Evolutionary conservation across 1,140 invertebrate genomes (phyloP), one percentile per base, ranked within the genome.

Genomic region (Pygmarrhopalites habei): DNA sequence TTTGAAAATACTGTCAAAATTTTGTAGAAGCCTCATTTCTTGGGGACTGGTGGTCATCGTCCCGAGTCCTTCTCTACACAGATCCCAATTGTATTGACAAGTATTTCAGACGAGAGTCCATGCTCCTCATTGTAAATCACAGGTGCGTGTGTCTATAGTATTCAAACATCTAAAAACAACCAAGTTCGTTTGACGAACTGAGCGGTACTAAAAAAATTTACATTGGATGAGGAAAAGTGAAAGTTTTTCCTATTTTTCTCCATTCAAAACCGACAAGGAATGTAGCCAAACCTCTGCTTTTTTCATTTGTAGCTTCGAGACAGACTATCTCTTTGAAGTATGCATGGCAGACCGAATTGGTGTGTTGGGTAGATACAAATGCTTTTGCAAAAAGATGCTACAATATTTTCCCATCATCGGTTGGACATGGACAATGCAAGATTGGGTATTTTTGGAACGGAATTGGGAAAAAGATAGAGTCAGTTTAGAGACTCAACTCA

Each of bases 361-460:
- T 7, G 17, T 39, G 10, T 17, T 55, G 5, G 15, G 25, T 12
- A 46, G 30, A 59, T 53, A 17, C 43, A 52, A 1, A 17, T 53
- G 21, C 35, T 58, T 0, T 39, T 17, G 2, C 26, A 56, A 43
- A 64, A 64, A 56, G 17, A 56, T 2, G 5, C 86, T 96, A 69
- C 84, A 88, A 68, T 94, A 90, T 73, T 81, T 97, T 62, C 94
- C 94, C n/a, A 85, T 92, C 5, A 82, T 96, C 66, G 94, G 94
- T 52, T 98, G 93, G 92, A 85, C 86, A 63, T 97, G 92, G 92
- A 88, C 89, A 78, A 92, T 95, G 76, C 87, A 86, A 5, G 93
- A 96, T 76, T 88, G 86, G 77, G 87, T 95, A 62, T 96, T 96
- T 77, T 78, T 98, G 30, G 89, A 94, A 75, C 83, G 94, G 70